Conservation (phyloP, 1,140 invertebrate species). For the Drosophila neocordata region DNA sequence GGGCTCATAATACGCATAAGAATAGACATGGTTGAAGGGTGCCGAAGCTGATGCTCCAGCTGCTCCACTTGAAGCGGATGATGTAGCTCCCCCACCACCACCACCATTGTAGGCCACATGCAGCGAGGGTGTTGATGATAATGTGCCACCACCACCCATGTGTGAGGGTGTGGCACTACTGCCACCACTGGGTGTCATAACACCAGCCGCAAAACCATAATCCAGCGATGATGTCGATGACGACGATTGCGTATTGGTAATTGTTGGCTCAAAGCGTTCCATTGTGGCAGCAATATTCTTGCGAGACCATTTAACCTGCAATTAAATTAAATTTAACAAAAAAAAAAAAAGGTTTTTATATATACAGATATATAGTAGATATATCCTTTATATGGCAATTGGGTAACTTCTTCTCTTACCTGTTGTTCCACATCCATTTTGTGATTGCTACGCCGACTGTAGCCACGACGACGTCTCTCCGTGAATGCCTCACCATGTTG, state of each 20-base stretch:
- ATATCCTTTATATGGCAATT: too few species aligned
- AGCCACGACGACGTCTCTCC: constrained; percentile 68
- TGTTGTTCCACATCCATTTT: constrained; percentile 81
- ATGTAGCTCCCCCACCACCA: constrained; percentile 6
- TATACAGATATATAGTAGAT: too few species aligned
- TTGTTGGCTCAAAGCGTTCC: constrained; percentile 85
- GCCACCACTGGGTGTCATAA: constrained; percentile 67
- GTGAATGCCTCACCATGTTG: constrained; percentile 70
- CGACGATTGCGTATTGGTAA: constrained; percentile 59
- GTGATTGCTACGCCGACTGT: constrained; percentile 77
- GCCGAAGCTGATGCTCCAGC: constrained; percentile 74
- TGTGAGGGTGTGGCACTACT: constrained; percentile 67
- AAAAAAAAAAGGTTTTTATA: too few species aligned
- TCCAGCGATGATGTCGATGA: constrained; percentile 75
- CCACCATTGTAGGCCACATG: constrained; percentile 67
- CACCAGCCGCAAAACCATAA: constrained; percentile 76
- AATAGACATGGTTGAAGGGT: constrained; percentile 85
- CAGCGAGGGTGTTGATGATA: constrained; percentile 61
- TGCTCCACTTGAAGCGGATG: constrained; percentile 25
- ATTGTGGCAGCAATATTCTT: constrained; percentile 86
- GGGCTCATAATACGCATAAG: constrained; percentile 90
- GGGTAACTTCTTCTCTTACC: constrained; percentile 31
- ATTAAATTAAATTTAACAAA: background rate
- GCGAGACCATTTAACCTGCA: constrained; percentile 83
- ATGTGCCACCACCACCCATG: constrained; percentile 34